phyloP scores from a whole-genome alignment of 1,140 invertebrate genomes.

The Xylocopa sonorina region DNA sequence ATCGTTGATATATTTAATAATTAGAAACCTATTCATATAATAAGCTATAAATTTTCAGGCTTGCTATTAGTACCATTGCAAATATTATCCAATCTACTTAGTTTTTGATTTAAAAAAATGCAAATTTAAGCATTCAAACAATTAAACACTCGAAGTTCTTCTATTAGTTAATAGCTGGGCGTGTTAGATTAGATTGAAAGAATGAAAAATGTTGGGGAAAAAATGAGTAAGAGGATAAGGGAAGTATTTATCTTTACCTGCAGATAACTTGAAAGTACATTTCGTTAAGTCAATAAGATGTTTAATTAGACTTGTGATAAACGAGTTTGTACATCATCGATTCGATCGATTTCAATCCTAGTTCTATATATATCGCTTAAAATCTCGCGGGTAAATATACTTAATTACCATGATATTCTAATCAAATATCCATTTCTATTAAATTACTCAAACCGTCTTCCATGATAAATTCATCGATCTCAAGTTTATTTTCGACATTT shows the following conservation, averaged over 20 bases:
- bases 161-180: too few relatives aligned
- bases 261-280: background rate
- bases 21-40: too few relatives aligned
- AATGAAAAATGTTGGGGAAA: too few relatives aligned
- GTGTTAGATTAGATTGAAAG: too few relatives aligned
- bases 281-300: background rate
- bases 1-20: too few relatives aligned
- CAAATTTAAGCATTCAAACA: too few relatives aligned
- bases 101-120: too few relatives aligned
- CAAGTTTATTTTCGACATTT: background rate
- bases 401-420: background rate
- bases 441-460: too few relatives aligned
- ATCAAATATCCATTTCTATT: slow-evolving; percentile 23
- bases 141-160: too few relatives aligned
- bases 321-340: slow-evolving; percentile 4
- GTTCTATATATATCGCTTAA: background rate
- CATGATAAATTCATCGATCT: background rate
- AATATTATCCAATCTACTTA: too few relatives aligned
- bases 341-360: slow-evolving; percentile 8
- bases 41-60: too few relatives aligned
- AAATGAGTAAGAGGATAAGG: background rate
- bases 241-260: background rate
- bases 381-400: background rate
- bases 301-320: slow-evolving; percentile 13
- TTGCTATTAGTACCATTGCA: too few relatives aligned